Base-by-base conservation (phyloP, 2,113 vertebrate species). In the Pyxicephalus adspersus region DNA sequence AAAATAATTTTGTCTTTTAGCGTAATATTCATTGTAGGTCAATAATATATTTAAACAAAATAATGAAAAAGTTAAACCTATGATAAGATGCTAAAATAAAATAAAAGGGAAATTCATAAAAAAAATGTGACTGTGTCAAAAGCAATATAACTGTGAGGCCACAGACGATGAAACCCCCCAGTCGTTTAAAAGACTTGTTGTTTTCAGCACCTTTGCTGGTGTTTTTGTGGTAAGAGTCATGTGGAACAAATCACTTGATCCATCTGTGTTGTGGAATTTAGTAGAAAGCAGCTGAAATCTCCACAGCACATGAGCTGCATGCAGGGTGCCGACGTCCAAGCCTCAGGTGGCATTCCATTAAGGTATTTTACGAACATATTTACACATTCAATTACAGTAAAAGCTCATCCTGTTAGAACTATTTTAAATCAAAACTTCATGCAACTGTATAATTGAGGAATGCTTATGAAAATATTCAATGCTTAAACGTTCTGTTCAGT, bases 401-500 rank as follows among this genome's bases (percentile, higher is more conserved):
- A 76, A 22, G 77, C 84, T 89, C 80, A 65, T 82, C 79, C 80
- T 86, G 61, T 85, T 87, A 82, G 86, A 83, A 81, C 87, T 91
- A 89, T 87, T 92, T 89, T 86, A 91, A 90, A 90, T 91, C 89
- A 90, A 91, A 93, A 87, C 78, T 84, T 63, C 70, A 80, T 75
- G 50, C 84, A 81, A 87, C 90, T 91, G 87, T 80, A 83, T 64
- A 85, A 90, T 87, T 78, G 70, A 91, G 89, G 88, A 87, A 89
- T 64, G 84, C 86, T 87, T 90, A 88, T 89, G 88, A 91, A 94
- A 94, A 94, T 86, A 92, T 91, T 91, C 89, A 89, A 45, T 13
- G 87, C n/a, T n/a, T 76, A 9, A 50, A 63, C 8, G 20, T 63
- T 87, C 84, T 5, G 80, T 89, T 89, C 87, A 89, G 87, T 84